Evolutionary conservation across 1,140 invertebrate genomes (phyloP), one percentile per base, ranked within the genome.

Genomic region (Periplaneta americana): DNA sequence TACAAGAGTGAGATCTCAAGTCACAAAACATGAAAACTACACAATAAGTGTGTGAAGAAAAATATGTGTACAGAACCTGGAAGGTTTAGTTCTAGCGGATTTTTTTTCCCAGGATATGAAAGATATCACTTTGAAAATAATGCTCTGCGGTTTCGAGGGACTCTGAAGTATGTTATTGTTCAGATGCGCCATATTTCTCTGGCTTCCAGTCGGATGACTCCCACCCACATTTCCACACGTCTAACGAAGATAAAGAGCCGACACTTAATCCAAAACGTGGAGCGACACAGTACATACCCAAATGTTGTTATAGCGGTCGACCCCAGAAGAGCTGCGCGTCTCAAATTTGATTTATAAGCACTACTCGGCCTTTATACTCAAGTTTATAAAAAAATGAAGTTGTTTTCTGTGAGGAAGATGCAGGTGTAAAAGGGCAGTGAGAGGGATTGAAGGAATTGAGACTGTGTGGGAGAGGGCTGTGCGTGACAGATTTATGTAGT

Each of bases 401-500:
- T 66, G 48, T 28, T 66, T 66, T 28, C 22, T 66, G 22, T 66
- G 48, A 66, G 28, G 28, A n/a, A 66, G n/a, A 5, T 66, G 48
- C 48, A 66, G 48, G 48, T 75, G 75, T 33, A 75, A 34, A 13
- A 75, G 32, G 75, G 15, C 75, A 18, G 18, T 28, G 75, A 31
- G 34, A 28, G 31, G 15, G 34, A 75, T 75, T 34, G 74, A 32
- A 32, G 74, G 74, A 32, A 31, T 75, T 75, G 32, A 75, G 34
- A 75, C 6, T 18, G 34, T 75, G 32, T 34, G 31, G 32, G 75
- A 18, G 75, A 17, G 33, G 32, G 74, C 5, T 76, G 75, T 76
- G 35, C 31, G 76, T 78, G 76, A 78, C 36, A 78, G 76, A 78
- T 78, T 78, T 78, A 78, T 78, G 34, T 34, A 78, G 76, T 78